phyloP scores from a whole-genome alignment of 2,797 vertebrate species.

The Catostomus latipinnis region DNA sequence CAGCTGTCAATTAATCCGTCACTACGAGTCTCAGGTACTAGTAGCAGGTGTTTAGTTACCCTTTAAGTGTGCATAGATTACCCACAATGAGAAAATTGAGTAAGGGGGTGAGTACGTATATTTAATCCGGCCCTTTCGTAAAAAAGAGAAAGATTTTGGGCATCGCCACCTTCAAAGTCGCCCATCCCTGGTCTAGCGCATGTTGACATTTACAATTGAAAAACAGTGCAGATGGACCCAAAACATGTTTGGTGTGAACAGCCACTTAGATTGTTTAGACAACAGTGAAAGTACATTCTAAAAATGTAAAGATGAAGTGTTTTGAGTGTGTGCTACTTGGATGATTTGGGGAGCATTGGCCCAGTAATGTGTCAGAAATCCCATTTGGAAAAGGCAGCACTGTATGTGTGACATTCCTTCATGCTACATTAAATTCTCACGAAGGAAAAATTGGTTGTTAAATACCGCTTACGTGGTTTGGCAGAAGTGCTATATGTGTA shows the following conservation, averaged over 20 bases:
- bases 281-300: not conserved
- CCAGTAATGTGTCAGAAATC: slow-evolving; percentile 69
- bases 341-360: slow-evolving; percentile 52
- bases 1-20: too few relatives aligned
- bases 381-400: slow-evolving; percentile 78
- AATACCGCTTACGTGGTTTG: slow-evolving; percentile 81
- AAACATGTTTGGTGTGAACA: not conserved
- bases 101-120: too few relatives aligned
- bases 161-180: too few relatives aligned
- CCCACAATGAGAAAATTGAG: too few relatives aligned
- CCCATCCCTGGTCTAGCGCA: too few relatives aligned
- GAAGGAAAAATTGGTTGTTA: slow-evolving; percentile 86
- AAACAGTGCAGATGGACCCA: not conserved
- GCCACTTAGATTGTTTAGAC: not conserved
- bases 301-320: not conserved
- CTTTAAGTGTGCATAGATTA: too few relatives aligned
- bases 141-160: too few relatives aligned
- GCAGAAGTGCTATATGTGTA: slow-evolving; percentile 77
- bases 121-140: too few relatives aligned
- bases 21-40: too few relatives aligned
- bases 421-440: slow-evolving; percentile 82
- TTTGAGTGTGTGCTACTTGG: slow-evolving; percentile 12
- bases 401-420: slow-evolving; percentile 86
- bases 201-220: too few relatives aligned
- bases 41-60: too few relatives aligned